Conservation (phyloP, 2,888 invertebrate genomes). For the Isoperla grammatica region DNA sequence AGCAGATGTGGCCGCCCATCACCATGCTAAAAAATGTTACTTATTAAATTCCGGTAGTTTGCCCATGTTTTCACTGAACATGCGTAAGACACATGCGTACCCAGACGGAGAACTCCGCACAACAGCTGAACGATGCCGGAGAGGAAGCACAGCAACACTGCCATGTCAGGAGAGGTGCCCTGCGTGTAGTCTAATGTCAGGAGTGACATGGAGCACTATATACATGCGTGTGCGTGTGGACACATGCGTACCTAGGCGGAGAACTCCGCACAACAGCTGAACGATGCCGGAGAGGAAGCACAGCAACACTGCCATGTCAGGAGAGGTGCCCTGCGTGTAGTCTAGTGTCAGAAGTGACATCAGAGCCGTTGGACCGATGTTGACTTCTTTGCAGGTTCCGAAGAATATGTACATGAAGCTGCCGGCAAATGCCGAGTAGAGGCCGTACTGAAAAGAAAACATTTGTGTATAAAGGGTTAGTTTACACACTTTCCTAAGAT, state of each 20-base stretch:
- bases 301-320: constrained; percentile 58
- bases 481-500: too few relatives aligned
- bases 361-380: constrained; percentile 68
- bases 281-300: constrained; percentile 62
- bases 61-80: too few relatives aligned
- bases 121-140: constrained; percentile 59
- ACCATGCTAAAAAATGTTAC: too few relatives aligned
- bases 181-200: constrained; percentile 62
- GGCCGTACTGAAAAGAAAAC: constrained; percentile 72
- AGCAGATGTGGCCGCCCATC: too few relatives aligned
- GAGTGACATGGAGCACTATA: too few relatives aligned
- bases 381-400: constrained; percentile 64
- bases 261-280: constrained; percentile 56
- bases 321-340: constrained; percentile 53
- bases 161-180: constrained; percentile 54
- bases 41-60: too few relatives aligned
- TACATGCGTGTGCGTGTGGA: too few relatives aligned
- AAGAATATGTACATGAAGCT: constrained; percentile 72
- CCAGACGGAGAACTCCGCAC: constrained; percentile 59
- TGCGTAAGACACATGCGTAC: too few relatives aligned
- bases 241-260: constrained; percentile 62
- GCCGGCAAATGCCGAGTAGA: constrained; percentile 76
- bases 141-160: constrained; percentile 59
- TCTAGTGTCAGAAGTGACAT: constrained; percentile 67
- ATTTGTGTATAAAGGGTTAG: too few relatives aligned